Percentiles rank a stretch among this genome's conserved stretches.
Conservation (phyloP, 2,888 invertebrate species). For the Eupithecia exiguata region DNA sequence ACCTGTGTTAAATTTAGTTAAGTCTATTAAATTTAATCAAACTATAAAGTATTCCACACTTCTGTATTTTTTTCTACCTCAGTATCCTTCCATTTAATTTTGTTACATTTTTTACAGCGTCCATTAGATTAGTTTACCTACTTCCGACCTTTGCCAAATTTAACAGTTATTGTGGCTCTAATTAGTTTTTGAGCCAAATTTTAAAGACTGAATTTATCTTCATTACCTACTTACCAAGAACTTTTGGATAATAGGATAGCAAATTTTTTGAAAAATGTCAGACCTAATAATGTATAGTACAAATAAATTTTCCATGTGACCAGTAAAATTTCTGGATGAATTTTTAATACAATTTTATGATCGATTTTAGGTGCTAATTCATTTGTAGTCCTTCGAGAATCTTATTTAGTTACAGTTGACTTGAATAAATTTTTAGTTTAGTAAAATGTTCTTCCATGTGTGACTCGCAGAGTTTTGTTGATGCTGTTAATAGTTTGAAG, state of each 20-base stretch:
- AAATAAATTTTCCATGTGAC: conserved; percentile 36
- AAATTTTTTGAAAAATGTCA: background rate
- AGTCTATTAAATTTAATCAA: conserved; percentile 17
- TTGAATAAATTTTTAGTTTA: conserved; percentile 42
- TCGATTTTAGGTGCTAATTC: conserved; percentile 70
- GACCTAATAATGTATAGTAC: background rate
- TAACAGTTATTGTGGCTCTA: conserved; percentile 42
- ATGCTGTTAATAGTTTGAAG: conserved; percentile 49
- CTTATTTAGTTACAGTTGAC: conserved; percentile 40
- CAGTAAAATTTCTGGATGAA: conserved; percentile 47
- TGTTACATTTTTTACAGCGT: conserved; percentile 39
- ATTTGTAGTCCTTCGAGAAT: conserved; percentile 60
- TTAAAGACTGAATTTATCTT: conserved; percentile 45
- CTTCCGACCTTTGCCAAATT: conserved; percentile 51
- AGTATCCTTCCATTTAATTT: conserved; percentile 38
- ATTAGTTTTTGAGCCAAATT: conserved; percentile 34
- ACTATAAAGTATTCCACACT: conserved; percentile 28
- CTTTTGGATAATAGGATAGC: conserved; percentile 17
- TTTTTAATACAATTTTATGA: conserved; percentile 25
- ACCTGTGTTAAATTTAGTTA: conserved; percentile 28
- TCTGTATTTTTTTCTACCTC: conserved; percentile 65
- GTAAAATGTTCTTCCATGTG: conserved; percentile 43
- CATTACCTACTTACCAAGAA: conserved; percentile 16
- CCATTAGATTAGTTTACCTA: conserved; percentile 32
- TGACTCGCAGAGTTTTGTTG: conserved; percentile 51